A percentile compares a stretch with the other conserved stretches of the same genome.
Conservation (phyloP, 1,140 invertebrate species). For the Ceratitis capitata region DNA sequence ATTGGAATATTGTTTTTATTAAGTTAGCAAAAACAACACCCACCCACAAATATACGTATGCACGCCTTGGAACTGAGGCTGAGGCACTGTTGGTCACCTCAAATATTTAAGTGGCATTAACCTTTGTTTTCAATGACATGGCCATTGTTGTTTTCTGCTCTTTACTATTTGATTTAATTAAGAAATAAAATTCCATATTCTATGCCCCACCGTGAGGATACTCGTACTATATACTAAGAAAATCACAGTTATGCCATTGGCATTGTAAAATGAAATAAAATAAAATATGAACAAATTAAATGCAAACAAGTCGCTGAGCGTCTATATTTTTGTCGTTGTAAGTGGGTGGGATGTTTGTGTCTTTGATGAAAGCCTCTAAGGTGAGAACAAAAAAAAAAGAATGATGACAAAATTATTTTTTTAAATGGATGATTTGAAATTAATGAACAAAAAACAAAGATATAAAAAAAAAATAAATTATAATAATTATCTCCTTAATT, state of each 20-base stretch:
- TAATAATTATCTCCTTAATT: too few species aligned
- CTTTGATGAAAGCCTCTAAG: too few species aligned
- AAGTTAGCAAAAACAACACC: not conserved
- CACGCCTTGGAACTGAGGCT: not conserved
- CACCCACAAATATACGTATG: not conserved
- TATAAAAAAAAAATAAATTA: too few species aligned
- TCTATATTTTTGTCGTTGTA: not conserved
- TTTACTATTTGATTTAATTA: not conserved
- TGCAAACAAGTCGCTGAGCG: not conserved
- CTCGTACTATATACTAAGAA: too few species aligned
- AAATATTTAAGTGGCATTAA: constrained; percentile 4
- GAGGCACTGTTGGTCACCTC: not conserved
- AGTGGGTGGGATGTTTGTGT: constrained; percentile 11
- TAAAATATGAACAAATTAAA: too few species aligned
- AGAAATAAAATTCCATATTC: not conserved
- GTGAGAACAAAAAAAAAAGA: too few species aligned
- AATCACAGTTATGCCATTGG: constrained; percentile 16
- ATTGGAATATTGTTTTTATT: not conserved
- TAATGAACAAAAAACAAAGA: too few species aligned
- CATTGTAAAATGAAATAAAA: not conserved
- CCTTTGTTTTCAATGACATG: constrained; percentile 20
- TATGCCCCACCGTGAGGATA: not conserved
- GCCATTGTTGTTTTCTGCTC: not conserved
- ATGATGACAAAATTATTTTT: too few species aligned
- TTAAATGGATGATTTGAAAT: too few species aligned